Evolutionary conservation across 2,797 vertebrate species (phyloP).

Genomic region (Amblyraja radiata): DNA sequence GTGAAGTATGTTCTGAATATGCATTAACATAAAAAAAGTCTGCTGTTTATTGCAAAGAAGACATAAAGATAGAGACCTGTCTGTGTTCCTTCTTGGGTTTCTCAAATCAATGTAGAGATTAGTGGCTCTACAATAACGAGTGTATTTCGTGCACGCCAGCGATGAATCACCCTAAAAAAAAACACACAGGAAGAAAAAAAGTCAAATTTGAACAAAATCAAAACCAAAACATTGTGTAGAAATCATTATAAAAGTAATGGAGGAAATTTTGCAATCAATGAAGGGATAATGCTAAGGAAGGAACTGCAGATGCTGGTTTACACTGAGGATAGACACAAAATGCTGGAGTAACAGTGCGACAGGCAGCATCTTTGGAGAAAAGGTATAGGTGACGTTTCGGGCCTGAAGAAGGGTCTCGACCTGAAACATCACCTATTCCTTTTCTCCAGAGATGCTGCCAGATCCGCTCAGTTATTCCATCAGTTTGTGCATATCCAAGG

Average conservation of each 20-base stretch:
- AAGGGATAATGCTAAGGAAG: too few relatives aligned
- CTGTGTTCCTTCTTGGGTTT: slow-evolving; percentile 70
- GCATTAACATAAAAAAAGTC: neutral
- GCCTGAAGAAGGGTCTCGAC: too few relatives aligned
- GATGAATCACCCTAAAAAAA: slow-evolving; percentile 75
- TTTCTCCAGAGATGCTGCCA: too few relatives aligned
- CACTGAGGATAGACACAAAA: too few relatives aligned
- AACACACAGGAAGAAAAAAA: neutral
- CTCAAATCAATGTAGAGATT: slow-evolving; percentile 85
- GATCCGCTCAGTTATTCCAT: too few relatives aligned
- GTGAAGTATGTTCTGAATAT: neutral
- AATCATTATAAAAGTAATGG: neutral
- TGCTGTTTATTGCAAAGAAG: neutral
- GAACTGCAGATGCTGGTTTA: too few relatives aligned
- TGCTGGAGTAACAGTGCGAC: too few relatives aligned
- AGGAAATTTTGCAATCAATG: neutral
- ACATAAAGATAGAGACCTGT: slow-evolving; percentile 66
- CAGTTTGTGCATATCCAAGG: too few relatives aligned
- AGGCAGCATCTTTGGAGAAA: too few relatives aligned
- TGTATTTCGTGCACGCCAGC: slow-evolving; percentile 74
- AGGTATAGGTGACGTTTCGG: too few relatives aligned
- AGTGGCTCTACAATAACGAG: slow-evolving; percentile 80
- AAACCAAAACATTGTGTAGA: neutral
- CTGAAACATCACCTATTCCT: too few relatives aligned
- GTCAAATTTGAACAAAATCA: neutral